Evolutionary conservation across 2,113 vertebrate species (phyloP).

Genomic region (Myotis brandtii): DNA sequence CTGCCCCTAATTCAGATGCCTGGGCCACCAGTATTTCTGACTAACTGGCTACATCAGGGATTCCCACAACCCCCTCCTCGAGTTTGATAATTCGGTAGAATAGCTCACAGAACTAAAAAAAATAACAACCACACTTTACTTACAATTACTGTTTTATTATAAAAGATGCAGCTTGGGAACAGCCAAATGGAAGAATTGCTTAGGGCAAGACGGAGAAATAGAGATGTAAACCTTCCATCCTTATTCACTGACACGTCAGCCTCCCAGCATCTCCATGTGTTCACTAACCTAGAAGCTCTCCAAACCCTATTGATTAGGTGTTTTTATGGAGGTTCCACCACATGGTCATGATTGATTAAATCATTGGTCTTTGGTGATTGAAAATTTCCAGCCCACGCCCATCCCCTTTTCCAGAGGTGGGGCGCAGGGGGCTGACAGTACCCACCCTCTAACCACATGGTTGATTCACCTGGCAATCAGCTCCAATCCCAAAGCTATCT

Average conservation of each 20-base stretch:
- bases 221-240: accelerated
- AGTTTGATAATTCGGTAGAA: not conserved
- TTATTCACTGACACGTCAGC: not conserved
- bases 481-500: not conserved
- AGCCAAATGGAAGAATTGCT: not conserved
- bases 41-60: not conserved
- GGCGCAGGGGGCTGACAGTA: not conserved
- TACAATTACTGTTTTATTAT: not conserved
- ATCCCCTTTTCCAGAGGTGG: not conserved
- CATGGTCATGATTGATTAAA: not conserved
- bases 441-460: not conserved
- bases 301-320: not conserved
- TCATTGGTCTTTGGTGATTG: not conserved
- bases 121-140: constrained; percentile 3
- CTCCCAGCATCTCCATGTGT: not conserved
- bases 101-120: not conserved
- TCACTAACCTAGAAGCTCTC: not conserved
- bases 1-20: not conserved
- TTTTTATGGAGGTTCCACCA: not conserved
- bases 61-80: not conserved
- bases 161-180: not conserved
- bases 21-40: not conserved
- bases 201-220: not conserved
- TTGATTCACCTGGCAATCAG: not conserved
- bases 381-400: not conserved